Evolutionary conservation across 1,140 invertebrate species (phyloP).

Genomic region (Agraylea sexmaculata): DNA sequence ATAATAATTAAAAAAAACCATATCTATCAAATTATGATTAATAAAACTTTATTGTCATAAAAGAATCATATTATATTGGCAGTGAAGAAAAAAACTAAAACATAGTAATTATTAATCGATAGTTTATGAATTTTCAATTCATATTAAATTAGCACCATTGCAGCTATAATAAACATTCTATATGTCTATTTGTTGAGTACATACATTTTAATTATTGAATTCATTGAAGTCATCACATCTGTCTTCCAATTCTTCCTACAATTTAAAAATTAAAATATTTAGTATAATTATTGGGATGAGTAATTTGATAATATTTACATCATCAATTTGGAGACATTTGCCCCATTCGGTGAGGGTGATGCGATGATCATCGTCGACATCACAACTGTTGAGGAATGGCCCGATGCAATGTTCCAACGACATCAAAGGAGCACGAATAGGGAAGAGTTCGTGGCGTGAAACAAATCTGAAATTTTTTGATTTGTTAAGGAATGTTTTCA

Average conservation of each 20-base stretch:
- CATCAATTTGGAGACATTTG: constrained; percentile 73
- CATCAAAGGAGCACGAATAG: constrained; percentile 82
- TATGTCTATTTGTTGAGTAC: background rate
- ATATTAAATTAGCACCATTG: too few species aligned
- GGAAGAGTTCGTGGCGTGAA: constrained; percentile 88
- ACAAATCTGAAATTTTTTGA: constrained; percentile 59
- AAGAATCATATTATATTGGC: too few species aligned
- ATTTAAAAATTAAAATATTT: background rate
- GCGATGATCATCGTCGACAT: constrained; percentile 74
- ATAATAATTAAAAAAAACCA: too few species aligned
- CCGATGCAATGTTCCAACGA: constrained; percentile 88
- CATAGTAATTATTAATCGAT: too few species aligned
- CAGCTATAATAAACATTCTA: background rate
- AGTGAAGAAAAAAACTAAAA: too few species aligned
- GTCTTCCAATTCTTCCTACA: constrained; percentile 34
- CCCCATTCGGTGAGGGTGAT: constrained; percentile 88
- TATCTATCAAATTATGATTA: too few species aligned
- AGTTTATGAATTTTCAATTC: too few species aligned
- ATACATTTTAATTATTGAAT: constrained; percentile 12
- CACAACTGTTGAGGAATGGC: constrained; percentile 86
- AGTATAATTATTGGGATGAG: background rate
- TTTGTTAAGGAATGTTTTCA: too few species aligned
- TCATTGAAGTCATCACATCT: constrained; percentile 33
- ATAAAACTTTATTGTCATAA: too few species aligned
- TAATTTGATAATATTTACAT: constrained; percentile 37